Percentiles rank a stretch among this genome's conserved stretches.
Evolutionary conservation across 1,140 invertebrate genomes (phyloP).

Genomic region (Dufourea novaeangliae): DNA sequence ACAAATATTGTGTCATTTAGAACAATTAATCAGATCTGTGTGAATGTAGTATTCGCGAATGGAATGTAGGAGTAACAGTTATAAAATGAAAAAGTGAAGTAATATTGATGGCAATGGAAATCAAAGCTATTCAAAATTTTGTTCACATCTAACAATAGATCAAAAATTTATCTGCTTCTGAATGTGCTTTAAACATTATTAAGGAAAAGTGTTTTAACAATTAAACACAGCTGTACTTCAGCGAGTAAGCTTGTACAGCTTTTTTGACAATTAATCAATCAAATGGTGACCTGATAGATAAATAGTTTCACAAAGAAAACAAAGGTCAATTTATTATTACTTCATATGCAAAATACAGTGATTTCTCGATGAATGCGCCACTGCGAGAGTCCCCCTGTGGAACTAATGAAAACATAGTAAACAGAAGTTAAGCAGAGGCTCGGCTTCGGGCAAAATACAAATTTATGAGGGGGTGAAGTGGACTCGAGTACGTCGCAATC

Average conservation of each 20-base stretch:
- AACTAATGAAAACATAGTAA: no score
- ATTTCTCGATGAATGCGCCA: no score
- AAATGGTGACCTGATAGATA: constrained; percentile 38
- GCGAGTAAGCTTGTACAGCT: neutral
- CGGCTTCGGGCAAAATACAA: no score
- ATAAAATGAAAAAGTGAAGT: neutral
- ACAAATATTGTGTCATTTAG: neutral
- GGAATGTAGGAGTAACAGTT: neutral
- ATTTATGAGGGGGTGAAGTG: no score
- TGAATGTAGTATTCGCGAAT: neutral
- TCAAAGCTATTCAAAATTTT: neutral
- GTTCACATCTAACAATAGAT: neutral
- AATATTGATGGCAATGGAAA: neutral
- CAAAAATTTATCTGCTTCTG: constrained; percentile 6
- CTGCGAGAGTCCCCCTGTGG: no score
- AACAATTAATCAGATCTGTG: neutral
- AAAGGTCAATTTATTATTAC: constrained; percentile 31
- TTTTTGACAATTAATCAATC: constrained; percentile 8
- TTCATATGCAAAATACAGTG: constrained; percentile 18
- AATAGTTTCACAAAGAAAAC: constrained; percentile 12
- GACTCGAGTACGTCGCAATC: no score
- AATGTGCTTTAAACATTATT: constrained; percentile 27
- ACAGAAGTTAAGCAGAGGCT: no score
- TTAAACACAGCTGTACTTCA: constrained; percentile 4
- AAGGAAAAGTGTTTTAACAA: constrained; percentile 9